These are phyloP conservation scores for Gopherus evgoodei DNA, from an alignment of 2,113 vertebrate genomes.

Conservation along the genomic window DNA sequence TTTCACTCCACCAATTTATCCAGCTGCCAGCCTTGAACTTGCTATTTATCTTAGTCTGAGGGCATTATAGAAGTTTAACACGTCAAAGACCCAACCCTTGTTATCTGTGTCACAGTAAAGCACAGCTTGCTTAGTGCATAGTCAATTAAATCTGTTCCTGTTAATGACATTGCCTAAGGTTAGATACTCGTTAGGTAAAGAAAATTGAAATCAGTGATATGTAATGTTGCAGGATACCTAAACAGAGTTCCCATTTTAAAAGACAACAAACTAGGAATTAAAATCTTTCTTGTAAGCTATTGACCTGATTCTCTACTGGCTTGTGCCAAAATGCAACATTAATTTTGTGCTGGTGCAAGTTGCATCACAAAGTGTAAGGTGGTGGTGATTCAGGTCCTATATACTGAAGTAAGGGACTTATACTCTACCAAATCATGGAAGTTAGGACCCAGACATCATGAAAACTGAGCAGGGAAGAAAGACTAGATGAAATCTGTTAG, in stretches of 20 bases:
- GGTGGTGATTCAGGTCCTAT: background rate
- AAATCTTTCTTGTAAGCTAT: background rate
- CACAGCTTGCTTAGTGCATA: background rate
- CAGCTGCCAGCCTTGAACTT: background rate
- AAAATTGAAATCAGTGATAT: background rate
- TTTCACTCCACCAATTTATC: slow-evolving; percentile 7
- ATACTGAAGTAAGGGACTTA: background rate
- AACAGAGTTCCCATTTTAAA: background rate
- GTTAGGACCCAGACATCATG: background rate
- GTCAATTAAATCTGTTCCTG: background rate
- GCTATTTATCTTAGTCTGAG: background rate
- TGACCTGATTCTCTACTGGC: background rate
- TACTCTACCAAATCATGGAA: background rate
- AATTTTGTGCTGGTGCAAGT: rapidly evolving
- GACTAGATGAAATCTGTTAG: background rate
- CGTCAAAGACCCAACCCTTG: background rate
- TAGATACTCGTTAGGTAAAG: rapidly evolving
- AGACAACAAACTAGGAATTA: background rate
- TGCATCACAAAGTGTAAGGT: background rate
- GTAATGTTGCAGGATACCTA: background rate
- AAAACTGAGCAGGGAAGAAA: background rate
- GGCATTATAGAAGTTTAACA: background rate
- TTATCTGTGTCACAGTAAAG: background rate
- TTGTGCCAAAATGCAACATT: background rate
- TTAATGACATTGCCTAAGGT: background rate